Evolutionary conservation across 2,797 vertebrate species (phyloP).

Genomic region (Margarornis squamiger): DNA sequence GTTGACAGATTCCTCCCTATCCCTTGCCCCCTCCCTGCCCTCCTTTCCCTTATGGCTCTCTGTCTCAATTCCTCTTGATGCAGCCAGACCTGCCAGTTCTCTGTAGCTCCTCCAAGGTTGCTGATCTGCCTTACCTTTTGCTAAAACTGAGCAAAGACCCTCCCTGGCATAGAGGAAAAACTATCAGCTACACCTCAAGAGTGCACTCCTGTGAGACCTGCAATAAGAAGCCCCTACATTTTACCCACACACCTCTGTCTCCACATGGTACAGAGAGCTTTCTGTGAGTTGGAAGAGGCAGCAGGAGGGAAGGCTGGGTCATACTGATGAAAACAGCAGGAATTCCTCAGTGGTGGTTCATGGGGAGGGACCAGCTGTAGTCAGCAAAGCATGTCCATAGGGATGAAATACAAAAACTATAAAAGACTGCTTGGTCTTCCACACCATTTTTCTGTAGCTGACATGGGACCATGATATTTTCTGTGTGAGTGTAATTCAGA

Average conservation of each 20-base stretch:
- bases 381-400: not conserved
- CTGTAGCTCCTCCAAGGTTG: not conserved
- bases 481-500: not conserved
- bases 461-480: not conserved
- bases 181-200: accelerated
- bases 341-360: not conserved
- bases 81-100: not conserved
- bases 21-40: not conserved
- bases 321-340: not conserved
- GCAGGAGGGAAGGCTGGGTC: not conserved
- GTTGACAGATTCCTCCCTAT: not conserved
- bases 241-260: not conserved
- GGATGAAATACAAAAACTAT: not conserved
- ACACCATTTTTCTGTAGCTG: not conserved
- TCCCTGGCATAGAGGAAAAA: not conserved
- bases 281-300: not conserved
- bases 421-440: not conserved
- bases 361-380: not conserved
- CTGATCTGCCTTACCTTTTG: not conserved
- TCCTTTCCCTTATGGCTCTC: not conserved
- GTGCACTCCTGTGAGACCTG: not conserved
- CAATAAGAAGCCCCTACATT: accelerated
- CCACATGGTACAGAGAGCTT: accelerated
- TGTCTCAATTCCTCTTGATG: not conserved
- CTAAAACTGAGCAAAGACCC: not conserved